A percentile compares a stretch with the other conserved stretches of the same genome.
phyloP scores from a whole-genome alignment of 2,113 vertebrate species.

The Pituophis catenifer region DNA sequence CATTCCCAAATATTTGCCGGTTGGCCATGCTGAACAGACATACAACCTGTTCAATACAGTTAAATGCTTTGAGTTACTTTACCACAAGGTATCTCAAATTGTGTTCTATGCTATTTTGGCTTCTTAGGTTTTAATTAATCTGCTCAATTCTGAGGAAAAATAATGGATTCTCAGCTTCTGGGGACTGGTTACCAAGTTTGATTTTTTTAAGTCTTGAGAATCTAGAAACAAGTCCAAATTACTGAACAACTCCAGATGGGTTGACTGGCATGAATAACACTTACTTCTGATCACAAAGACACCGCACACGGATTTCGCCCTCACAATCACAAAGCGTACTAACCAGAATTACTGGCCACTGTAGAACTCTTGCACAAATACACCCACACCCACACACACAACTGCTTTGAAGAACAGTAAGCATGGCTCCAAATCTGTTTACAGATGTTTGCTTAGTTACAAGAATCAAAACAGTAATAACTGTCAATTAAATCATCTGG shows the following conservation, averaged over 20 bases:
- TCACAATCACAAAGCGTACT: not conserved
- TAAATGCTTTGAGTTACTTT: not conserved
- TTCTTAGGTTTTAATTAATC: not conserved
- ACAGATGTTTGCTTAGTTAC: not conserved
- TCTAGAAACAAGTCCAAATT: not conserved
- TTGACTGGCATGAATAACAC: not conserved
- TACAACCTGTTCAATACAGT: not conserved
- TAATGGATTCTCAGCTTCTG: not conserved
- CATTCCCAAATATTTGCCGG: not conserved
- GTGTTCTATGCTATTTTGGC: not conserved
- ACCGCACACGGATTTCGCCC: not conserved
- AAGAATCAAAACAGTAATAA: not conserved
- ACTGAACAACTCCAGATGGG: not conserved
- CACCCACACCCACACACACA: not conserved
- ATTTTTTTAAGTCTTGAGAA: not conserved
- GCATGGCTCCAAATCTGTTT: not conserved
- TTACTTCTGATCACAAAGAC: not conserved
- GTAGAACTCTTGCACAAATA: not conserved
- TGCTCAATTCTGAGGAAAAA: too few species aligned
- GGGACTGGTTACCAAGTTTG: not conserved
- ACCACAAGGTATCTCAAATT: not conserved
- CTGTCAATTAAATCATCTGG: not conserved
- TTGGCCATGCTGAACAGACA: not conserved
- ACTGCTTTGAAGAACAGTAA: not conserved
- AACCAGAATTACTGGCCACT: not conserved